Evolutionary conservation across 92 coral and sea anemone species (phyloP), one percentile per base, ranked within the genome.

Genomic region (Epizoanthus ramosus): DNA sequence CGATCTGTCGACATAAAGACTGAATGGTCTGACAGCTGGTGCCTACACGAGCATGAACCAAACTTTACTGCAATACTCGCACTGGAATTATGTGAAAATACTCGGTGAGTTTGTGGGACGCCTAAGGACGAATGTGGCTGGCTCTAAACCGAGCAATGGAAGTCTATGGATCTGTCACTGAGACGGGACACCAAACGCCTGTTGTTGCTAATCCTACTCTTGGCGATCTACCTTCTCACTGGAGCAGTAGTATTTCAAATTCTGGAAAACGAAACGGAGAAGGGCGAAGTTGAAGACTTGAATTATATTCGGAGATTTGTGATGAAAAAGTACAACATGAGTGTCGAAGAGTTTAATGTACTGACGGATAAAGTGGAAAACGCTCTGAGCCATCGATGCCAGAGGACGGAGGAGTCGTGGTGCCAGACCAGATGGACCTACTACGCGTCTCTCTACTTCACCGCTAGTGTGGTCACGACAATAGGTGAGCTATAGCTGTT

Each of bases 381-480:
- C 37, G 98, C 95, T 3, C 89, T 92, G 17, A 93, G 92, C 57
- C 91, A 92, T 54, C 94, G 98, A 4, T 96, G 98, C 73, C 94
- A 91, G 14, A 85, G 93, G n/a, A 90, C 92, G 6, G 84, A 93
- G 4, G 94, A 94, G 22, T 83, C 91, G 41, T 94, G 98, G 98
- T 96, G 98, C 72, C 91, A 86, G 16, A 91, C 90, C 0, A 84
- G 98, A 65, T 96, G 98, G 98, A 89, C 95, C 10, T 96, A 93
- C 64, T 96, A 96, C 80, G 97, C 98, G 15, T 91, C 98, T n/a
- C 58, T 96, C 83, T 96, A 96, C 76, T 96, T 96, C 71, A 94
- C 98, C 8, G 95, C 94, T 89, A 96, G 98, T 75, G 98, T 96
- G 5, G 98, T 96, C 35, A 96, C 98, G 5, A 96, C 98, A 10